Conservation (phyloP, 2,113 vertebrate species). For the Cinclus mexicanus region DNA sequence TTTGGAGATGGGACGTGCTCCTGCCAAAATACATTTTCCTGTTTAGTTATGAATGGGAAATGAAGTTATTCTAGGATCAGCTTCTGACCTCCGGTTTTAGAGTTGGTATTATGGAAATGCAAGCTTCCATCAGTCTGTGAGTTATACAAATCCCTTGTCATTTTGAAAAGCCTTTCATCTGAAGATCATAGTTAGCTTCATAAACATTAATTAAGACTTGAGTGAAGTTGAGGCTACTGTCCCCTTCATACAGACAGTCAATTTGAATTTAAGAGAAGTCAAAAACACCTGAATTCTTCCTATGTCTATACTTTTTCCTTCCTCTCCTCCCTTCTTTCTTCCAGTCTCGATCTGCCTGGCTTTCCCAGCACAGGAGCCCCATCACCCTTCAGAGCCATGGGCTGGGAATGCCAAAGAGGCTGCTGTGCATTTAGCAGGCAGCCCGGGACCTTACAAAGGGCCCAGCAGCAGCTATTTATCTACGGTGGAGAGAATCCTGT, state of each 20-base stretch:
- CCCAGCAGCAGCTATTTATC: neutral
- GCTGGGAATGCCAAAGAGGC: neutral
- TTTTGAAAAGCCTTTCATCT: conserved; percentile 46
- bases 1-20: neutral
- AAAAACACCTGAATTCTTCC: neutral
- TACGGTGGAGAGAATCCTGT: neutral
- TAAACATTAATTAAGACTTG: conserved; percentile 13
- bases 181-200: conserved; percentile 17
- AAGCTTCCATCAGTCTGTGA: neutral
- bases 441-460: neutral
- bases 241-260: neutral
- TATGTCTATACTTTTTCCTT: too few species aligned
- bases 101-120: neutral
- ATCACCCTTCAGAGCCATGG: accelerated
- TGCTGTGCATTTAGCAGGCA: neutral
- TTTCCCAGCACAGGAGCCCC: neutral
- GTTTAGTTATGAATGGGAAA: conserved; percentile 16
- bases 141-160: conserved; percentile 16
- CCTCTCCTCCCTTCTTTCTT: neutral
- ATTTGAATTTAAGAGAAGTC: neutral
- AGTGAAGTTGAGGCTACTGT: neutral
- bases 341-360: neutral
- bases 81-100: conserved; percentile 26
- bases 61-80: conserved; percentile 9
- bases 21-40: neutral